Conservation (phyloP, 2,888 invertebrate species). For the Carabus problematicus region DNA sequence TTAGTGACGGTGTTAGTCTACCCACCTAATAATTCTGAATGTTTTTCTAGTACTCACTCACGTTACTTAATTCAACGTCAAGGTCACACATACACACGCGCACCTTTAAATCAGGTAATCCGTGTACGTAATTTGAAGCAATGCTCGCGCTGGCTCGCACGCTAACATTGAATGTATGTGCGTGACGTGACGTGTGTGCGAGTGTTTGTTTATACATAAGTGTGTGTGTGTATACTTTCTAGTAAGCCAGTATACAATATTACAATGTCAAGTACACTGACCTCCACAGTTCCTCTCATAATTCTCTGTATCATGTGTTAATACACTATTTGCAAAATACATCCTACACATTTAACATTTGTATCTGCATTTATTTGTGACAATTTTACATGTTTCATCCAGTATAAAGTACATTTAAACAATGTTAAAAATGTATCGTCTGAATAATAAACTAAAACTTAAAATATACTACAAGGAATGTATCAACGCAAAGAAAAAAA, state of each 20-base stretch:
- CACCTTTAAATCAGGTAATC: not conserved
- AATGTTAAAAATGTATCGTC: not conserved
- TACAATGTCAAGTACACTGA: constrained; percentile 40
- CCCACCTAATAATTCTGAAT: too few species aligned
- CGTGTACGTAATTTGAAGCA: not conserved
- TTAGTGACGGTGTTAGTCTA: too few species aligned
- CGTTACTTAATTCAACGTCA: constrained; percentile 14
- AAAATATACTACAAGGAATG: too few species aligned
- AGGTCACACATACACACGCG: constrained; percentile 26
- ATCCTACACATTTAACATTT: not conserved
- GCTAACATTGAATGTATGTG: constrained; percentile 1
- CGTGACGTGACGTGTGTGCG: not conserved
- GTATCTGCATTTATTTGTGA: not conserved
- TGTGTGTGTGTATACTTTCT: not conserved
- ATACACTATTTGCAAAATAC: not conserved
- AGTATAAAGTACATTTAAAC: not conserved
- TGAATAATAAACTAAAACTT: too few species aligned
- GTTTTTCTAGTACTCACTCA: not conserved
- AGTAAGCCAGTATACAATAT: not conserved
- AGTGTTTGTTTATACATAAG: not conserved
- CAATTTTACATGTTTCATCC: not conserved
- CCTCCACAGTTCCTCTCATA: constrained; percentile 4
- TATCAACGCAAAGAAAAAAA: too few species aligned
- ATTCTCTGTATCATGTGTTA: not conserved
- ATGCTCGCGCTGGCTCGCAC: not conserved